Evolutionary conservation across 2,113 vertebrate species (phyloP), one percentile per base, ranked within the genome.

Genomic region (Callaeas wilsoni): DNA sequence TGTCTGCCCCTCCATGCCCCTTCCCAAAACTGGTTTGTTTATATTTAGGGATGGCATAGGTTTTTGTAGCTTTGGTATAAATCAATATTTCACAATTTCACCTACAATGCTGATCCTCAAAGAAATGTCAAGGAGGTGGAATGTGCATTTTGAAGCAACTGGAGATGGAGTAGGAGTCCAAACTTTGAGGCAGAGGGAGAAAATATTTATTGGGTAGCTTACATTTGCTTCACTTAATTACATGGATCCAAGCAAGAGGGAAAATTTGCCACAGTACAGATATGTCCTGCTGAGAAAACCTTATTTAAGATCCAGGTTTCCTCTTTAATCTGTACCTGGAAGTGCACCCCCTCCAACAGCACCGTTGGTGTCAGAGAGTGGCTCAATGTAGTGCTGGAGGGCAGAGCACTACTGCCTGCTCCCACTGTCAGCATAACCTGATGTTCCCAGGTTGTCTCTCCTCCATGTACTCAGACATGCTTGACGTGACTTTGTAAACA

Each of bases 401-500:
- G 33, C n/a, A 85, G 57, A 60, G 20, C 4, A 3, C 44, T 52
- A 2, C 47, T 49, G 55, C 41, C 37, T 81, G 50, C 30, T 92
- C 71, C 57, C 26, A 4, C 63, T 65, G 55, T 7, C 88, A 67
- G 23, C 35, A 69, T 5, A 47, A 13, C n/a, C 67, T 84, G 35
- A 4, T 33, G 32, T 53, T 65, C 63, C 77, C n/a, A 73, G 18
- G 18, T 62, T 85, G 19, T 65, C 37, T 63, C 53, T 90, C 17
- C 29, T 60, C 21, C n/a, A 10, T 10, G 16, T 37, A 21, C 27
- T 90, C 52, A 41, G 60, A 52, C 9, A 13, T 60, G n/a, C 25
- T 77, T 62, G 56, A 90, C 83, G 76, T 92, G 92, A 47, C 52
- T 74, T 78, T 84, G 52, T 88, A 96, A 96, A 92, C 52, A 94